phyloP scores from a whole-genome alignment of 2,888 invertebrate genomes.

The Pemphredon lugubris region DNA sequence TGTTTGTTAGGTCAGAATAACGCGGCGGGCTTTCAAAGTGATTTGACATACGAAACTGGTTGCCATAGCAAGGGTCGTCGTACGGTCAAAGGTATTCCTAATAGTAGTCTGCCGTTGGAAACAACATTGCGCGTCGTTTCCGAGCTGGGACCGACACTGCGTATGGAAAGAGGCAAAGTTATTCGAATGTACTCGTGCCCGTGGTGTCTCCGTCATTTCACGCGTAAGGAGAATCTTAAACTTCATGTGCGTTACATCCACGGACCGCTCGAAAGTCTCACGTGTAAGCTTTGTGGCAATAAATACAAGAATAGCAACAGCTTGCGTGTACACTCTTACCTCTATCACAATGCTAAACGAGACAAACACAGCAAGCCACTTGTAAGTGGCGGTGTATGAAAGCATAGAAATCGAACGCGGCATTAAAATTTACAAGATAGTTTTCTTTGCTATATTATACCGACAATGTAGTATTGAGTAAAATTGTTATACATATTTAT shows the following conservation, averaged over 20 bases:
- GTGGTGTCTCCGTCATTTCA: conserved; percentile 79
- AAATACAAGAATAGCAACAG: conserved; percentile 80
- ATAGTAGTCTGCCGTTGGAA: conserved; percentile 75
- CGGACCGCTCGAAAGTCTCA: conserved; percentile 85
- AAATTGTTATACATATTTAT: conserved; percentile 44
- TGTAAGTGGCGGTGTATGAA: conserved; percentile 49
- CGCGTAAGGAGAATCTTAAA: conserved; percentile 84
- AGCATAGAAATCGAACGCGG: neutral
- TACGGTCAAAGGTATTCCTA: conserved; percentile 76
- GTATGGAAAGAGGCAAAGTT: conserved; percentile 78
- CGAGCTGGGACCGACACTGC: conserved; percentile 77
- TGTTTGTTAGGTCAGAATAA: conserved; percentile 46
- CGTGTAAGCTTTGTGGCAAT: conserved; percentile 88
- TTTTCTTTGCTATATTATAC: conserved; percentile 19
- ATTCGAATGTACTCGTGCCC: conserved; percentile 79
- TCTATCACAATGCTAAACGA: conserved; percentile 78
- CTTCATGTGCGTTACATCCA: conserved; percentile 88
- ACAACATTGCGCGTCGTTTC: conserved; percentile 78
- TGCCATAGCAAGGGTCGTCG: conserved; percentile 68
- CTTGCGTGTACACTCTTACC: conserved; percentile 79
- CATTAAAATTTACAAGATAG: conserved; percentile 9
- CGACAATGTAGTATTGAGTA: conserved; percentile 18
- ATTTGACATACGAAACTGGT: conserved; percentile 52
- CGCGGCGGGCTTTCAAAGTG: conserved; percentile 45
- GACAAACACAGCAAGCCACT: conserved; percentile 71